Percentiles rank a stretch among this genome's conserved stretches.
Evolutionary conservation across 2,888 invertebrate genomes (phyloP).

Genomic region (Stenichneumon culpator): DNA sequence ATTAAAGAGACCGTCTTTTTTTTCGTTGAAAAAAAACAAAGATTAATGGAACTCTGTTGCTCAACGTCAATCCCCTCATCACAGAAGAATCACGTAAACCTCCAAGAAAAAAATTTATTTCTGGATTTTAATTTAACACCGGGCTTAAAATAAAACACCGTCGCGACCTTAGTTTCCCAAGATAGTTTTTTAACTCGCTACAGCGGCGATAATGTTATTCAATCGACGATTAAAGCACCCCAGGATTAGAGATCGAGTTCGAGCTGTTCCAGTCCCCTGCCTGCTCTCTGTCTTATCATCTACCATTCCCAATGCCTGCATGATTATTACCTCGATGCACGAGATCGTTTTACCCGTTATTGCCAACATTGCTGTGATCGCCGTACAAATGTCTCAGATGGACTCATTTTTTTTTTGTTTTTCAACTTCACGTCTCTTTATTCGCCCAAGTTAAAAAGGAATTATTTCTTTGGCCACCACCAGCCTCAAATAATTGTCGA

Average conservation of each 20-base stretch:
- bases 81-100: not conserved
- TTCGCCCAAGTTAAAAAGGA: not conserved
- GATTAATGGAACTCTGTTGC: not conserved
- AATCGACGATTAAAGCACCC: not conserved
- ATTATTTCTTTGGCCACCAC: no score
- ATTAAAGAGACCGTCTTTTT: not conserved
- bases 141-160: constrained; percentile 8
- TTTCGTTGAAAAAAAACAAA: not conserved
- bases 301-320: not conserved
- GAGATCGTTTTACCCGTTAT: not conserved
- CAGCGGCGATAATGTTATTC: constrained; percentile 2
- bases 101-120: not conserved
- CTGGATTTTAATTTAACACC: constrained; percentile 3
- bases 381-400: not conserved
- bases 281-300: not conserved
- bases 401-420: not conserved
- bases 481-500: no score
- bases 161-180: constrained; percentile 23
- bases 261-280: constrained; percentile 1
- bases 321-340: not conserved
- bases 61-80: not conserved
- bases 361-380: not conserved
- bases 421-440: not conserved
- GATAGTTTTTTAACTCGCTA: constrained; percentile 8
- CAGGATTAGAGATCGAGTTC: not conserved